phyloP scores from a whole-genome alignment of 2,797 vertebrate genomes.

The Hapalemur alaotrensis region DNA sequence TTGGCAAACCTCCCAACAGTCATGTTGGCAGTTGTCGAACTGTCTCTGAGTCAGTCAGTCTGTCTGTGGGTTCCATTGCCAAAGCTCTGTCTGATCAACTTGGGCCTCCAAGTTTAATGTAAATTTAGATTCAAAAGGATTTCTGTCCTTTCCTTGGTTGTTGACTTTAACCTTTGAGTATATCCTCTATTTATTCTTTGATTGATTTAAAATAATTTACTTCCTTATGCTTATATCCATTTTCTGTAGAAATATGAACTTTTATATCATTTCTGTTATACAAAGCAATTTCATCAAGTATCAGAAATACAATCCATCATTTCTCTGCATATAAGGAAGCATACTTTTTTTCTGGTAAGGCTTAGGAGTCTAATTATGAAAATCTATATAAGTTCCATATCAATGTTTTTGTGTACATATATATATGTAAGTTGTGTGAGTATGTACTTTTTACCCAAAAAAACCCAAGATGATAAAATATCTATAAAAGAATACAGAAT shows the following conservation, averaged over 20 bases:
- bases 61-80: constrained; percentile 74
- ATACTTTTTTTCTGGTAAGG: constrained; percentile 43
- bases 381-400: constrained; percentile 45
- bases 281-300: constrained; percentile 74
- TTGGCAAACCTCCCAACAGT: constrained; percentile 71
- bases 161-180: constrained; percentile 63
- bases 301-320: constrained; percentile 65
- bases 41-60: constrained; percentile 76
- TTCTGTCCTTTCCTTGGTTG: constrained; percentile 61
- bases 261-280: constrained; percentile 59
- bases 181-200: constrained; percentile 64
- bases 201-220: constrained; percentile 66
- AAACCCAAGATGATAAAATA: not conserved
- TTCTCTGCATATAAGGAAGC: constrained; percentile 64
- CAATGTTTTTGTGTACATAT: constrained; percentile 38
- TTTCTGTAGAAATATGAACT: constrained; percentile 72
- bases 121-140: constrained; percentile 72
- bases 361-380: constrained; percentile 49
- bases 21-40: constrained; percentile 66
- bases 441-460: constrained; percentile 29
- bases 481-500: constrained; percentile 40
- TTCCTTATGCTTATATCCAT: constrained; percentile 54
- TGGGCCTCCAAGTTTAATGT: constrained; percentile 60
- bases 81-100: constrained; percentile 65
- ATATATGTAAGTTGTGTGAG: not conserved